A percentile compares a stretch with the other conserved stretches of the same genome.
phyloP scores from a whole-genome alignment of 2,797 vertebrate genomes.

The Poecilia picta region DNA sequence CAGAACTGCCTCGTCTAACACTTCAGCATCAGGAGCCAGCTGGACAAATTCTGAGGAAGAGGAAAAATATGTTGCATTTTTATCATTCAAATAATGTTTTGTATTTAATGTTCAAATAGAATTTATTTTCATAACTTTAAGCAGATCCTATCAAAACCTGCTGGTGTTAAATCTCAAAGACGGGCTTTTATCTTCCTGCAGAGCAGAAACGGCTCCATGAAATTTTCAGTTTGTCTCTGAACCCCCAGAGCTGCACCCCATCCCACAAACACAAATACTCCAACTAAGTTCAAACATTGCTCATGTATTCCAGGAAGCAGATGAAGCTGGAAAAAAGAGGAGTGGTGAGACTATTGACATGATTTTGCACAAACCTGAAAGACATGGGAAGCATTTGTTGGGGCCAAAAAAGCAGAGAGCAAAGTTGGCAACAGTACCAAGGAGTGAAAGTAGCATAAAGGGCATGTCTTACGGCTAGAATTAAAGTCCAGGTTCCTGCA shows the following conservation, averaged over 20 bases:
- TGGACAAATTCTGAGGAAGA: slow-evolving; percentile 16
- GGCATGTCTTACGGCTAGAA: slow-evolving; percentile 76
- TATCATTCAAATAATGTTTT: slow-evolving; percentile 44
- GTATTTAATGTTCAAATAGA: slow-evolving; percentile 25
- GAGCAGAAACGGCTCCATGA: slow-evolving; percentile 30
- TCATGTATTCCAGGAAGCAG: slow-evolving; percentile 62
- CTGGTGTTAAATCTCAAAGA: slow-evolving; percentile 25
- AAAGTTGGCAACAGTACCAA: slow-evolving; percentile 77
- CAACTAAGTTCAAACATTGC: slow-evolving; percentile 59
- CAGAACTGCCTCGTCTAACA: slow-evolving; percentile 20
- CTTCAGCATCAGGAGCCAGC: slow-evolving; percentile 33
- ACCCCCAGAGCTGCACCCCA: slow-evolving; percentile 27
- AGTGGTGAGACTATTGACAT: slow-evolving; percentile 78
- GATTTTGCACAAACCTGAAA: slow-evolving; percentile 92
- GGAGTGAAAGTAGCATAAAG: slow-evolving; percentile 78
- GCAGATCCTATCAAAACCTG: slow-evolving; percentile 10
- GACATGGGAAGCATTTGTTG: slow-evolving; percentile 77
- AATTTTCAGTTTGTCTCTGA: slow-evolving; percentile 24
- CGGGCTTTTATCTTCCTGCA: slow-evolving; percentile 14
- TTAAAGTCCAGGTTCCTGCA: slow-evolving; percentile 65
- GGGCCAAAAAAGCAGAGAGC: slow-evolving; percentile 52
- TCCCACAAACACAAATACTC: slow-evolving; percentile 6
- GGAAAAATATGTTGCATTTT: slow-evolving; percentile 41
- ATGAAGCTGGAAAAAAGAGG: slow-evolving; percentile 39
- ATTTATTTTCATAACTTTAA: slow-evolving; percentile 44